Evolutionary conservation across 2,113 vertebrate species (phyloP).

Genomic region (Xiphias gladius): DNA sequence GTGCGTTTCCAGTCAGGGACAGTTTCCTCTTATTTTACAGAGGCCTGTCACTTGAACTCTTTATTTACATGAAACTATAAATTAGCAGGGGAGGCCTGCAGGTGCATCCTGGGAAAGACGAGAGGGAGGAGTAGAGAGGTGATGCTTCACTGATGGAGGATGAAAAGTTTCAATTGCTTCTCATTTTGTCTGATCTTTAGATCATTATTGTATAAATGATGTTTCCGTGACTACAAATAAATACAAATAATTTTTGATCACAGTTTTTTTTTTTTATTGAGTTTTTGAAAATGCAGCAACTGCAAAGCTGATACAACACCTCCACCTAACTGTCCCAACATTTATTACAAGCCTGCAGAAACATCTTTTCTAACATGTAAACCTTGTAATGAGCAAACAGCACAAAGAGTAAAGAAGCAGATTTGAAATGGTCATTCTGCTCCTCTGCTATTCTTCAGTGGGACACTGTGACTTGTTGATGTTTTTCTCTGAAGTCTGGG

Average conservation of each 20-base stretch:
- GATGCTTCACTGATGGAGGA: too few species aligned
- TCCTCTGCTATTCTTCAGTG: constrained; percentile 15
- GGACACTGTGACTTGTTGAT: constrained; percentile 56
- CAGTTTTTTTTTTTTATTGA: constrained; percentile 11
- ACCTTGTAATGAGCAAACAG: neutral
- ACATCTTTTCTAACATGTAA: constrained; percentile 18
- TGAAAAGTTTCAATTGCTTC: constrained; percentile 14
- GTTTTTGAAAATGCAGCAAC: neutral
- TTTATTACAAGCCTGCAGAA: constrained; percentile 12
- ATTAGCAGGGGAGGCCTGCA: constrained; percentile 26
- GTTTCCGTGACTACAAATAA: neutral
- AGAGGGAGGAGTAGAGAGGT: neutral
- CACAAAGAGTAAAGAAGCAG: constrained; percentile 23
- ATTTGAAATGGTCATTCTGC: constrained; percentile 5
- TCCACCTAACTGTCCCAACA: constrained; percentile 6
- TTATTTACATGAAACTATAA: constrained; percentile 46
- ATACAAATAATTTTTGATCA: neutral
- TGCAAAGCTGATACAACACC: constrained; percentile 32
- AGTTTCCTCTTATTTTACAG: neutral
- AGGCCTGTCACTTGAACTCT: neutral
- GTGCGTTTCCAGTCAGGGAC: neutral
- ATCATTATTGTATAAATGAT: too few species aligned
- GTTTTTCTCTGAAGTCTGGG: constrained; percentile 53
- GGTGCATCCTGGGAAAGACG: constrained; percentile 49
- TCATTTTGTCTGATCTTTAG: neutral